These are phyloP conservation scores for Macropodus opercularis DNA, from an alignment of 2,797 vertebrate species.

Conservation along the genomic window DNA sequence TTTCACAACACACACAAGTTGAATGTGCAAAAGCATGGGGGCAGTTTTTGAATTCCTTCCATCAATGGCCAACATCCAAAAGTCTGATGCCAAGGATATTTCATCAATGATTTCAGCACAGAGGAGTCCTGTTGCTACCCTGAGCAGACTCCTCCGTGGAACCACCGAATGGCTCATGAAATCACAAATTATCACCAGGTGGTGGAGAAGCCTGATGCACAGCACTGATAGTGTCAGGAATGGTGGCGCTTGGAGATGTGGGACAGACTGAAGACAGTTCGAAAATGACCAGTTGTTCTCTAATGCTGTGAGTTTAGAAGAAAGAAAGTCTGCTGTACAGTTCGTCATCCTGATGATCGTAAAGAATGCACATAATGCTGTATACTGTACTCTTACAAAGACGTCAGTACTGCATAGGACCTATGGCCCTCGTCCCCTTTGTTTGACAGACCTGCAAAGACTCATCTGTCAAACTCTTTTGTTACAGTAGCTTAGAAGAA, in stretches of 20 bases:
- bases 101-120: conserved; percentile 6
- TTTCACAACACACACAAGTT: conserved; percentile 16
- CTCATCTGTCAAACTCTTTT: neutral
- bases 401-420: neutral
- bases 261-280: neutral
- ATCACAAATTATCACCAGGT: conserved; percentile 27
- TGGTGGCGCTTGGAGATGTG: neutral
- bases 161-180: conserved; percentile 8
- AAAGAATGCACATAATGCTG: too few species aligned
- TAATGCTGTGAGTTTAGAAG: neutral
- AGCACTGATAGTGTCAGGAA: neutral
- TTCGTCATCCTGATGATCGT: neutral
- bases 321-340: neutral
- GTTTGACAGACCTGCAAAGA: neutral
- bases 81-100: conserved; percentile 22
- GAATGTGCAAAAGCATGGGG: conserved; percentile 15
- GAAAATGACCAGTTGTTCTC: neutral
- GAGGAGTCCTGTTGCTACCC: conserved; percentile 11
- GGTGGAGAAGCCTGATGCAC: conserved; percentile 7
- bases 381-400: too few species aligned
- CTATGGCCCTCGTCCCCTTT: neutral
- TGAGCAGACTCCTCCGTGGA: conserved; percentile 12
- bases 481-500: neutral
- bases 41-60: conserved; percentile 25
- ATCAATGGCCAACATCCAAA: conserved; percentile 25